Base-by-base conservation (phyloP, 2,888 invertebrate species). In the Drosophila kuntzei region DNA sequence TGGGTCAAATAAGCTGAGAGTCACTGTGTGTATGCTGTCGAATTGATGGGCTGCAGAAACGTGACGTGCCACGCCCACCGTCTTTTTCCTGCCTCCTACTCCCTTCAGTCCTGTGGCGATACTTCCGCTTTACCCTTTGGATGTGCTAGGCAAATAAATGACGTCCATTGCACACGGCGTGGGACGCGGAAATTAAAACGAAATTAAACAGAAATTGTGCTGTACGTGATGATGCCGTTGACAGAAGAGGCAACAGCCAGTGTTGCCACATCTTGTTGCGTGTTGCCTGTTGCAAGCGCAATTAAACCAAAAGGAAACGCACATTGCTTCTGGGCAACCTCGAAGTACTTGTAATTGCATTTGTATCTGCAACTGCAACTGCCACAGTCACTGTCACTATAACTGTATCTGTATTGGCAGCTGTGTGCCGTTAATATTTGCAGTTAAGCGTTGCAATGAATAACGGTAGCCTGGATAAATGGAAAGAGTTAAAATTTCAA, bases 151-250 rank as follows among this genome's bases (percentile, higher is more conserved):
- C 68, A 60, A 75, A 75, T 74, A 75, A 68, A 64, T 50, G 60
- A 58, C 58, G 68, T 62, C 60, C 61, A 50, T 27, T 60, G 66
- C 39, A 47, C 43, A 39, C 43, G 20, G 46, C 51, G 43, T 70
- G 57, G 54, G 16, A 50, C 74, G 74, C 86, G 86, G 86, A 88
- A 88, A 79, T 88, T 76, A 79, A 83, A 83, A 72, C 70, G 66
- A 88, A 88, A 88, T 83, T 88, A 82, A 88, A 82, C 60, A 74
- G 83, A 82, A 77, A 82, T 76, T 79, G 74, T 50, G 61, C 54
- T 18, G 58, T 44, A 76, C 71, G 76, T 79, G 79, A 51, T 66
- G 76, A 44, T 63, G 74, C 49, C 34, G 55, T 36, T 53, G 71
- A 64, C 71, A 67, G 64, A 29, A 29, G 32, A 14, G 22, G 11